Percentiles rank a stretch among this genome's conserved stretches.
These are phyloP conservation scores for Nomada goodeniana DNA, from an alignment of 2,888 invertebrate species.

Conservation along the genomic window DNA sequence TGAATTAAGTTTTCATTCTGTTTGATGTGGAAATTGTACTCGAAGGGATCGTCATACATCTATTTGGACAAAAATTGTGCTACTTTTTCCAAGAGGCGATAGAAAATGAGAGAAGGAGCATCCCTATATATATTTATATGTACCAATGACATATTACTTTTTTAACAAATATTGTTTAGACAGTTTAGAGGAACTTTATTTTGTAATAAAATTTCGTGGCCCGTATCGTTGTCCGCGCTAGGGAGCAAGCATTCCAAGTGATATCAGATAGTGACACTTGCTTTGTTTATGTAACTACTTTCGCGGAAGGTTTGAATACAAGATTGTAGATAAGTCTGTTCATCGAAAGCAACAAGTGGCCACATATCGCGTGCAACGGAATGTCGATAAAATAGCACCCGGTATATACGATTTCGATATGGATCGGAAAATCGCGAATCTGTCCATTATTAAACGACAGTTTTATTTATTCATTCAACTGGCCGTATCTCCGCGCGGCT, in stretches of 20 bases:
- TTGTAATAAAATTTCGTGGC: too few species aligned
- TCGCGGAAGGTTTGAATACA: conserved; percentile 23
- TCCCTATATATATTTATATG: too few species aligned
- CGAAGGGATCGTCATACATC: too few species aligned
- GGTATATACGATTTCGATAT: conserved; percentile 31
- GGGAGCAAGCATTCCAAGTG: background rate
- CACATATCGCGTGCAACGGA: conserved; percentile 65
- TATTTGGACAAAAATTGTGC: too few species aligned
- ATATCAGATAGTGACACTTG: background rate
- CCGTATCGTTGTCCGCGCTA: too few species aligned
- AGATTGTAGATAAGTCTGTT: conserved; percentile 62
- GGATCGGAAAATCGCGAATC: conserved; percentile 26
- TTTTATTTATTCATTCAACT: background rate
- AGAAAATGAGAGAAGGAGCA: too few species aligned
- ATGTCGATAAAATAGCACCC: conserved; percentile 65
- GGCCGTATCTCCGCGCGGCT: background rate
- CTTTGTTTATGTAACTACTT: conserved; percentile 24
- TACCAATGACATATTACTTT: too few species aligned
- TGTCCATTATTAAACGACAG: background rate
- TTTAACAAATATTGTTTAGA: too few species aligned
- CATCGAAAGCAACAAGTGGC: conserved; percentile 71
- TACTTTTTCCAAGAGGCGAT: too few species aligned
- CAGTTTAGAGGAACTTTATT: too few species aligned
- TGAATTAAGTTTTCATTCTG: too few species aligned
- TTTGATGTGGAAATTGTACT: too few species aligned